Conservation (phyloP, 2,113 vertebrate species). For the Psilopogon haemacephalus region DNA sequence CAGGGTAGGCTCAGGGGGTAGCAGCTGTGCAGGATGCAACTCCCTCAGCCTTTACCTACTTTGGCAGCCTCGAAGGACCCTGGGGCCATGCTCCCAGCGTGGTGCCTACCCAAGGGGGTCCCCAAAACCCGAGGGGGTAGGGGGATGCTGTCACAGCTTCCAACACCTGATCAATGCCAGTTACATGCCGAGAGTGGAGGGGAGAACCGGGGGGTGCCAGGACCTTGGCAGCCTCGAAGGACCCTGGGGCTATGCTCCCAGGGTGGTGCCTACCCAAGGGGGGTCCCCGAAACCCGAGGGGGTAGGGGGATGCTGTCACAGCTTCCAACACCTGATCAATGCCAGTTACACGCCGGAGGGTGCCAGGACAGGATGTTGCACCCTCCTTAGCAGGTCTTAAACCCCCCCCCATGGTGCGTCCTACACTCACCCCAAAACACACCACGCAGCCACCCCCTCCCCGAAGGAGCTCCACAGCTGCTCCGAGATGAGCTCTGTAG, state of each 20-base stretch:
- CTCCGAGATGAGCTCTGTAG: not conserved
- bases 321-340: not conserved
- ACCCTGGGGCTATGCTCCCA: not conserved
- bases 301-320: no score
- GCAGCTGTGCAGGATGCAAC: not conserved
- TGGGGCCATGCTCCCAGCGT: not conserved
- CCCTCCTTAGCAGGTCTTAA: not conserved
- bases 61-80: not conserved
- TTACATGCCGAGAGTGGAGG: fast-evolving
- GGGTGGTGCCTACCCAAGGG: no score
- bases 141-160: not conserved
- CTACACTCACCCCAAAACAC: not conserved
- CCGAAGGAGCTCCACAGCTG: not conserved
- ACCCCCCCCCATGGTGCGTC: not conserved
- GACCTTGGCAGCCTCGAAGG: not conserved
- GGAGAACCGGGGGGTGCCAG: not conserved
- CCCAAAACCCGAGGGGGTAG: not conserved
- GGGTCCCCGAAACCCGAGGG: not conserved
- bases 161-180: not conserved
- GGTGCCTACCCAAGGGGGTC: not conserved
- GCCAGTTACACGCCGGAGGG: fast-evolving
- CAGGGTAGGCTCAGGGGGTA: not conserved
- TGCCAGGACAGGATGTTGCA: no score
- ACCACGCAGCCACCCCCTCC: not conserved
- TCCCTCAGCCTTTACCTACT: not conserved